A percentile compares a stretch with the other conserved stretches of the same genome.
phyloP scores from a whole-genome alignment of 2,113 vertebrate species.

The Dicentrarchus labrax region DNA sequence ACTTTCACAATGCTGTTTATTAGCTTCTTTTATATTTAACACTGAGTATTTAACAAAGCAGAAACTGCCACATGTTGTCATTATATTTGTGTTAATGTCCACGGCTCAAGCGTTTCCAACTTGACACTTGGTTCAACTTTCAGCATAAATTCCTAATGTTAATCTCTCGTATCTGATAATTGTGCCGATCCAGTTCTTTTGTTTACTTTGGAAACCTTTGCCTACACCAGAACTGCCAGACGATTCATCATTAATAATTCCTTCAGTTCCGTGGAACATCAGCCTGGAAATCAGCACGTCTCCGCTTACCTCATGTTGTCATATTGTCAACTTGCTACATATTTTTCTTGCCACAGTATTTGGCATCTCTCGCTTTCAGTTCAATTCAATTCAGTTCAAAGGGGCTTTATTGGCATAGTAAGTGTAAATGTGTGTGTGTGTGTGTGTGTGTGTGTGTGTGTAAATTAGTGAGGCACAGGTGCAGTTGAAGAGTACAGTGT shows the following conservation, averaged over 20 bases:
- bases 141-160: conserved; percentile 21
- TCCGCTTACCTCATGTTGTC: conserved; percentile 19
- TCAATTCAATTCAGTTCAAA: no score
- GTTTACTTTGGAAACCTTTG: conserved; percentile 28
- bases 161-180: conserved; percentile 13
- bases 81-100: neutral
- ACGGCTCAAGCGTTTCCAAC: neutral
- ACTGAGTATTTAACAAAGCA: neutral
- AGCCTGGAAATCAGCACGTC: conserved; percentile 3
- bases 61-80: neutral
- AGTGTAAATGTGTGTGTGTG: neutral
- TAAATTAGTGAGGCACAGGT: conserved; percentile 32
- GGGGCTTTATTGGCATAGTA: no score
- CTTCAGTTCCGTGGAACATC: neutral
- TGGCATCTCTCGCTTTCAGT: neutral
- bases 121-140: conserved; percentile 29
- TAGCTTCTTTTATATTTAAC: neutral
- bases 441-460: neutral
- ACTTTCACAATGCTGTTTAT: neutral
- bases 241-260: conserved; percentile 23
- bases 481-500: conserved; percentile 10
- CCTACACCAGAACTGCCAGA: neutral
- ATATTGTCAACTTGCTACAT: neutral
- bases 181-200: neutral
- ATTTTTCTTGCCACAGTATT: neutral